Evolutionary conservation across 2,888 invertebrate genomes (phyloP).

Genomic region (Abscondita cerata): DNA sequence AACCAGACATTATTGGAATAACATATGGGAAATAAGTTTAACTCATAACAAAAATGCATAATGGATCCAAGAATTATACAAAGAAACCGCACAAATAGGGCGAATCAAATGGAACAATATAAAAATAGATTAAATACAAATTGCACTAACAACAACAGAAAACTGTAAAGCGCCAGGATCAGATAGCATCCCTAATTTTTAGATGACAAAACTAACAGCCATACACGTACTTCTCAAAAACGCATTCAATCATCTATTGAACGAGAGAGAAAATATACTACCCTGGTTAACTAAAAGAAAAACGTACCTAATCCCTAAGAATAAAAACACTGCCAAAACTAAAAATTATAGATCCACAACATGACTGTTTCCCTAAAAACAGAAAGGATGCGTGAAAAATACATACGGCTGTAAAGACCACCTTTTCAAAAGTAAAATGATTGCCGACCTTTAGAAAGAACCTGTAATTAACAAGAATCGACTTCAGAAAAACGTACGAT

Average conservation of each 20-base stretch:
- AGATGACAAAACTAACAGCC: background rate
- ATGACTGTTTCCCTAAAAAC: background rate
- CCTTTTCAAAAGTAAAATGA: background rate
- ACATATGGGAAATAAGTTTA: too few species aligned
- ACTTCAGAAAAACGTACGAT: background rate
- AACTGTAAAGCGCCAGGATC: background rate
- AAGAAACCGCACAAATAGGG: too few species aligned
- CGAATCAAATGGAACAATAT: too few species aligned
- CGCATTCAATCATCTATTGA: too few species aligned
- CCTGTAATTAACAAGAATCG: background rate
- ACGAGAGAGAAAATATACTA: background rate
- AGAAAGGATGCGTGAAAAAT: background rate
- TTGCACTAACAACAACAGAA: background rate
- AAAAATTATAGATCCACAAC: background rate
- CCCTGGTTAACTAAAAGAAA: background rate
- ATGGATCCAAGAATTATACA: too few species aligned
- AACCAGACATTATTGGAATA: too few species aligned
- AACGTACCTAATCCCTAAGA: background rate
- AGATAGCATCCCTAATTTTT: background rate
- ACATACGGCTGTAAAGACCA: background rate
- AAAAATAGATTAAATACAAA: too few species aligned
- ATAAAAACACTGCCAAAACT: background rate
- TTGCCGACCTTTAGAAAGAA: background rate
- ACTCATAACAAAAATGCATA: too few species aligned
- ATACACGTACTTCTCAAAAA: too few species aligned